phyloP scores from a whole-genome alignment of 2,113 vertebrate genomes.

The Ptilorrhoa leucosticta region DNA sequence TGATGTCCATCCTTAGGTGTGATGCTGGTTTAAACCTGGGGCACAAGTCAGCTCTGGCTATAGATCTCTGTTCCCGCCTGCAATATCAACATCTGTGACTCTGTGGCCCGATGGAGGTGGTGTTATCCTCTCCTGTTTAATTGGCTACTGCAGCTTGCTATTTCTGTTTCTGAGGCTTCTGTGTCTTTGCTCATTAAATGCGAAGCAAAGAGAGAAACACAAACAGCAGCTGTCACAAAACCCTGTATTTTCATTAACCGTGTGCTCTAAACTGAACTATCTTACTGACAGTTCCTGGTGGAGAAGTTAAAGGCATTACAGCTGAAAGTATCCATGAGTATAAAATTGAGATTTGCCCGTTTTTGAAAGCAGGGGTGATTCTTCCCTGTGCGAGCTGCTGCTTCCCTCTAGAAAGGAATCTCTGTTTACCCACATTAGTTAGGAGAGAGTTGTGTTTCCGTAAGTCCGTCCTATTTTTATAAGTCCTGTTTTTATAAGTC shows the following conservation, averaged over 20 bases:
- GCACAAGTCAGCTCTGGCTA: background rate
- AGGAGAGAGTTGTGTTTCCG: background rate
- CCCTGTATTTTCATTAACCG: background rate
- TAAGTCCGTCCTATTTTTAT: background rate
- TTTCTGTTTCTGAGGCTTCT: background rate
- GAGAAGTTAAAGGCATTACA: background rate
- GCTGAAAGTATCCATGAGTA: background rate
- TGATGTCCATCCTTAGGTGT: background rate
- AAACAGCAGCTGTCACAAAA: background rate
- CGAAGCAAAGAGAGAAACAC: background rate
- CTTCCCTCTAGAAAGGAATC: background rate
- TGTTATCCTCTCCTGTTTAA: background rate
- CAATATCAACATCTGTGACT: background rate
- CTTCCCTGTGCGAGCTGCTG: background rate
- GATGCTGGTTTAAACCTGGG: background rate
- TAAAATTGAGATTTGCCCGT: background rate
- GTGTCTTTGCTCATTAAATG: background rate
- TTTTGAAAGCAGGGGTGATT: background rate
- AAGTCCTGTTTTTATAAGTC: background rate
- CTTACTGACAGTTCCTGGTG: background rate
- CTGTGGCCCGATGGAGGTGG: background rate
- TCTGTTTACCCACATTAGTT: background rate
- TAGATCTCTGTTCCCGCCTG: background rate
- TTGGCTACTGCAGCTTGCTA: background rate
- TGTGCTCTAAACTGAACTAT: background rate